Percentiles rank a stretch among this genome's conserved stretches.
Conservation (phyloP, 2,113 vertebrate species). For the Scomber scombrus region DNA sequence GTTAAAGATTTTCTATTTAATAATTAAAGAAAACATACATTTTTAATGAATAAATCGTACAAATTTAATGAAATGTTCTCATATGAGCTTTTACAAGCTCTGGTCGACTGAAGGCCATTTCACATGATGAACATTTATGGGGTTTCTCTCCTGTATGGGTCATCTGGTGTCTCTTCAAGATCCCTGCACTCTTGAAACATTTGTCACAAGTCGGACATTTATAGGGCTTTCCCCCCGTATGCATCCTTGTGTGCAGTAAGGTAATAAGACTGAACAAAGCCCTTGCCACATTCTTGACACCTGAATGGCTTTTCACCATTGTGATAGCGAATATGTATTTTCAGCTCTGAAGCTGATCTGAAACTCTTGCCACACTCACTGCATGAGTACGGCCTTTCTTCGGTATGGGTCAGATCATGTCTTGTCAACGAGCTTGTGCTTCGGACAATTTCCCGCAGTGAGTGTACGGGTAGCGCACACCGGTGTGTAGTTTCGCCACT, state of each 20-base stretch:
- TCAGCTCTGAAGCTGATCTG: conserved; percentile 20
- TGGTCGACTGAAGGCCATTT: conserved; percentile 19
- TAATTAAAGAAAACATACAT: not conserved
- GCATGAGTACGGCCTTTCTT: conserved; percentile 32
- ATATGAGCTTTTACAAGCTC: conserved; percentile 40
- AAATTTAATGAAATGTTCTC: conserved; percentile 26
- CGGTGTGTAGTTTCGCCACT: conserved; percentile 22
- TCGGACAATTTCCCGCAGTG: conserved; percentile 34
- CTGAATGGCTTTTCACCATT: conserved; percentile 28
- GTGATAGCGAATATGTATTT: conserved; percentile 37
- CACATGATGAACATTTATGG: conserved; percentile 31
- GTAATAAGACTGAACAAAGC: conserved; percentile 39
- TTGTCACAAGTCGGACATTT: conserved; percentile 21
- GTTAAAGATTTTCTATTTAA: too few relatives aligned
- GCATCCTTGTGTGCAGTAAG: conserved; percentile 31
- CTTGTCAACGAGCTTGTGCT: conserved; percentile 24
- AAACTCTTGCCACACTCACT: conserved; percentile 17
- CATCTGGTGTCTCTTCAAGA: conserved; percentile 36
- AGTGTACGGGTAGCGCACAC: conserved; percentile 31
- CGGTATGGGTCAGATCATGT: conserved; percentile 37
- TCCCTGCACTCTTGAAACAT: conserved; percentile 24
- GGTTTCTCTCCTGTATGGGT: conserved; percentile 48
- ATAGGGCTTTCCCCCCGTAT: conserved; percentile 8
- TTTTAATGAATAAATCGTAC: too few relatives aligned
- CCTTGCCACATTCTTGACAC: conserved; percentile 35